Evolutionary conservation across 2,888 invertebrate genomes (phyloP).

Genomic region (Patella caerulea): DNA sequence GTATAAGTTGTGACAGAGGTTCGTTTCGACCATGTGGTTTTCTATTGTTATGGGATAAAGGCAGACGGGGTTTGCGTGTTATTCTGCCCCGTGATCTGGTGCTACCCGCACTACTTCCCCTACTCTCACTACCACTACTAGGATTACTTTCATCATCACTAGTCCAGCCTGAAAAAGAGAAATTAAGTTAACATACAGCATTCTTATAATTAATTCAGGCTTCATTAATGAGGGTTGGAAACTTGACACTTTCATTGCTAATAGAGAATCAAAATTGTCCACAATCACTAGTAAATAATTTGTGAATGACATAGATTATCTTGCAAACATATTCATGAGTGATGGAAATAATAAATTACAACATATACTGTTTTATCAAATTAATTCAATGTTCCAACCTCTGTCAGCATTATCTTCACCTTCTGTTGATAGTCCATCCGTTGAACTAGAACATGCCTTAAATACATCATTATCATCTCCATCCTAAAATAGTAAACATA

Average conservation of each 20-base stretch:
- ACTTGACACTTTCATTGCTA: too few relatives aligned
- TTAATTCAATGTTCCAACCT: background rate
- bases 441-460: background rate
- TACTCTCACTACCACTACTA: slow-evolving; percentile 64
- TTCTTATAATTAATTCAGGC: too few relatives aligned
- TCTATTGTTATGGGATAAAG: background rate
- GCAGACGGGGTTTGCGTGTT: background rate
- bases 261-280: too few relatives aligned
- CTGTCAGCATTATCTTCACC: background rate
- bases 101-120: slow-evolving; percentile 66
- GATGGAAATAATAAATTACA: too few relatives aligned
- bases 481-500: background rate
- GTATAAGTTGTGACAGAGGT: background rate
- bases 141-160: slow-evolving; percentile 65
- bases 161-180: slow-evolving; percentile 49
- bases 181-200: background rate
- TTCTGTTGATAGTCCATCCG: background rate
- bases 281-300: too few relatives aligned
- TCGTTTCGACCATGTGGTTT: background rate
- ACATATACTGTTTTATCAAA: too few relatives aligned
- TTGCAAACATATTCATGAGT: too few relatives aligned
- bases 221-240: too few relatives aligned
- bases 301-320: too few relatives aligned
- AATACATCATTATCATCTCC: background rate
- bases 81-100: slow-evolving; percentile 40